phyloP scores from a whole-genome alignment of 2,797 vertebrate genomes.

The Cirrhinus mrigala region DNA sequence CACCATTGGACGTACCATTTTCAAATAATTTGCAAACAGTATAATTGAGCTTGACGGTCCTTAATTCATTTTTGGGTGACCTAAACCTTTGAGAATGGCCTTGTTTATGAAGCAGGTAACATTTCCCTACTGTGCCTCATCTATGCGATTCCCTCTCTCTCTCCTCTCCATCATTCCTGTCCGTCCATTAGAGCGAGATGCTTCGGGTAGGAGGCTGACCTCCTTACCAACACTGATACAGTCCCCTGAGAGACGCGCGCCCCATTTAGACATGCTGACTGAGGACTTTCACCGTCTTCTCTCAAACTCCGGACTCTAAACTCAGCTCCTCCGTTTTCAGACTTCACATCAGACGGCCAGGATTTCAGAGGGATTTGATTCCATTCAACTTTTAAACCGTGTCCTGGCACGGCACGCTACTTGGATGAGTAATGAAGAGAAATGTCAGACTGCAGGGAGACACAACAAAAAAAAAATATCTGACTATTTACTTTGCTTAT shows the following conservation, averaged over 20 bases:
- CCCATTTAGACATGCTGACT: conserved; percentile 55
- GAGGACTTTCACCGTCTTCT: conserved; percentile 28
- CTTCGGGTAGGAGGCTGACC: conserved; percentile 40
- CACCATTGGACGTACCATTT: too few species aligned
- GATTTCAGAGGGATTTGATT: conserved; percentile 23
- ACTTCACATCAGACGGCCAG: conserved; percentile 6
- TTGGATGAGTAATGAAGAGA: conserved; percentile 13
- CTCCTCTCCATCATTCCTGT: conserved; percentile 18
- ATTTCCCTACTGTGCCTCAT: conserved; percentile 11
- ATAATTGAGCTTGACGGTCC: background rate
- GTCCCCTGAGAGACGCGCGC: conserved; percentile 36
- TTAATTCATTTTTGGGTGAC: background rate
- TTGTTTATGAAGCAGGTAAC: conserved; percentile 12
- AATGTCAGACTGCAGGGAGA: conserved; percentile 26
- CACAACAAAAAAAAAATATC: background rate
- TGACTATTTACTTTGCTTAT: conserved; percentile 3
- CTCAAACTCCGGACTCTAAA: conserved; percentile 24
- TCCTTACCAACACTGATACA: conserved; percentile 52
- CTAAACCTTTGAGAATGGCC: background rate
- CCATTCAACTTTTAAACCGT: conserved; percentile 6
- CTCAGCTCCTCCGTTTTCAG: conserved; percentile 16
- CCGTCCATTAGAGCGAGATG: conserved; percentile 44
- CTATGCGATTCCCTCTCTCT: conserved; percentile 5
- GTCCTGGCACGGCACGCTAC: background rate
- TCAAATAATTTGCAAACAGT: background rate